Percentiles rank a stretch among this genome's conserved stretches.
phyloP scores from a whole-genome alignment of 2,888 invertebrate genomes.

The Thereva nobilitata region DNA sequence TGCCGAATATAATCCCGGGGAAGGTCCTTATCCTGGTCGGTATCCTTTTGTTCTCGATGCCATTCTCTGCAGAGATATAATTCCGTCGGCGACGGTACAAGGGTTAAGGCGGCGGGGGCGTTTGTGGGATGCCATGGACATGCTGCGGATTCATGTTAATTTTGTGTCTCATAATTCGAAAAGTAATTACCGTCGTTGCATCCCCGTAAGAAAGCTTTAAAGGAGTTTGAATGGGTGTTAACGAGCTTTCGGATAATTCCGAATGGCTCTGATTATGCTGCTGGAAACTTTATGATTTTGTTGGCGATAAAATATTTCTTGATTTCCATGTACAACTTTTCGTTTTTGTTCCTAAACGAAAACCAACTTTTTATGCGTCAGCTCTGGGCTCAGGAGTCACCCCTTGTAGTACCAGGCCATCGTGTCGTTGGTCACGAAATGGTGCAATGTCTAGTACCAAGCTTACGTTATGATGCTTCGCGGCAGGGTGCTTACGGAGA shows the following conservation, averaged over 20 bases:
- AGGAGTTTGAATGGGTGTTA: conserved; percentile 9
- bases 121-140: conserved; percentile 30
- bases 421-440: too few relatives aligned
- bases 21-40: conserved; percentile 29
- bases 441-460: too few relatives aligned
- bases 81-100: conserved; percentile 21
- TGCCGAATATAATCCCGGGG: conserved; percentile 38
- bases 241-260: conserved; percentile 4
- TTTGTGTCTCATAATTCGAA: conserved; percentile 36
- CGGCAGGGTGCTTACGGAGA: too few relatives aligned
- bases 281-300: too few relatives aligned
- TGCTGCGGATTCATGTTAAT: conserved; percentile 37
- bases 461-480: too few relatives aligned
- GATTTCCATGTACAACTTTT: too few relatives aligned
- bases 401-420: too few relatives aligned
- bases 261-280: conserved; percentile 1
- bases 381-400: too few relatives aligned
- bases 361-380: too few relatives aligned
- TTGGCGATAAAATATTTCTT: too few relatives aligned
- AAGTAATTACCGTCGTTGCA: conserved; percentile 30
- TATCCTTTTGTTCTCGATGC: conserved; percentile 33
- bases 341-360: too few relatives aligned
- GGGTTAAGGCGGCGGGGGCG: conserved; percentile 18
- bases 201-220: conserved; percentile 9
- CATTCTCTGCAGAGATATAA: conserved; percentile 25